Conservation (phyloP, 2,797 vertebrate genomes). For the Varecia variegata region DNA sequence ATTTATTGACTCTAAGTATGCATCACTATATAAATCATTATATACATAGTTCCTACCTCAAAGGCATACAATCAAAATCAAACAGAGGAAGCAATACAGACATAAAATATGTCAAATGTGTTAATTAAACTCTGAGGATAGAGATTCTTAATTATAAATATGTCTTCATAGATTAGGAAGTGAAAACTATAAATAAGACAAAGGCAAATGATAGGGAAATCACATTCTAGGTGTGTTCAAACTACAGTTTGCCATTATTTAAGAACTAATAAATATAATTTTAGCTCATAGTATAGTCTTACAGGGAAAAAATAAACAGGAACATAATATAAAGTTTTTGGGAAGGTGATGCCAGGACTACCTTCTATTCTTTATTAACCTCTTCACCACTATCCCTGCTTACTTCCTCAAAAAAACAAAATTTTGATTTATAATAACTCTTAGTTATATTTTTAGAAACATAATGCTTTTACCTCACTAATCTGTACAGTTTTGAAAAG, state of each 20-base stretch:
- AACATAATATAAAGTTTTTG: background rate
- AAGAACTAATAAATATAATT: background rate
- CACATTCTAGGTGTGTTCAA: background rate
- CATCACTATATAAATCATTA: constrained; percentile 46
- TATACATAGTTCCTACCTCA: background rate
- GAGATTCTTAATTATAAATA: constrained; percentile 57
- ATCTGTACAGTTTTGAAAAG: background rate
- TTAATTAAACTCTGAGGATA: constrained; percentile 59
- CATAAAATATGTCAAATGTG: constrained; percentile 53
- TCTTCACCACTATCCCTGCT: background rate
- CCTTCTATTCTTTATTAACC: background rate
- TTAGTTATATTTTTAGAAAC: background rate
- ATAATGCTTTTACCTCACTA: background rate
- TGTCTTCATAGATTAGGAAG: background rate
- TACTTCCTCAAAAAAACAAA: background rate
- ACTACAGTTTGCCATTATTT: background rate
- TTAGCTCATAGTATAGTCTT: background rate
- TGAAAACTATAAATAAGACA: constrained; percentile 28
- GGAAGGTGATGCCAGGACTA: background rate
- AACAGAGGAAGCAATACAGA: constrained; percentile 48
- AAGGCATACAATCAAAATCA: constrained; percentile 51
- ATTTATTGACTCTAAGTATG: constrained; percentile 61
- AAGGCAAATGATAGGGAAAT: background rate
- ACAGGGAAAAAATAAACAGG: background rate
- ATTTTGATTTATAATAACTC: background rate